A percentile compares a stretch with the other conserved stretches of the same genome.
These are phyloP conservation scores for Bubo bubo DNA, from an alignment of 2,113 vertebrate genomes.

Conservation along the genomic window DNA sequence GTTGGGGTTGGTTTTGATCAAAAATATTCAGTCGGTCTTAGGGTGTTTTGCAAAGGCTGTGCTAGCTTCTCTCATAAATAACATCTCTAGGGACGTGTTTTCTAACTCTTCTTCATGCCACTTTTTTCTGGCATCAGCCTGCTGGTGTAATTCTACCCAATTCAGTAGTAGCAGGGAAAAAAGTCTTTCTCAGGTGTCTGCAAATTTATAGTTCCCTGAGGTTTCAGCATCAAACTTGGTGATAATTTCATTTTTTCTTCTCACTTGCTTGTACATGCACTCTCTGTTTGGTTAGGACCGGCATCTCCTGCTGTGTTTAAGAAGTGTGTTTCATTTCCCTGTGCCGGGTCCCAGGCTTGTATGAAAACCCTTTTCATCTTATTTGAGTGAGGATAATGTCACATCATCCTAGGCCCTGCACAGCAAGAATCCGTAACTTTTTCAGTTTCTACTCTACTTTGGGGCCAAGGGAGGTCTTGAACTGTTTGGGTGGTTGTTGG, in stretches of 20 bases:
- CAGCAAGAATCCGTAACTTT: not conserved
- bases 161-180: not conserved
- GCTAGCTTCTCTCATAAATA: not conserved
- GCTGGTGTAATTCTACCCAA: not conserved
- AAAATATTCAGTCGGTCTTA: not conserved
- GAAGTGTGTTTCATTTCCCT: not conserved
- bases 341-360: not conserved
- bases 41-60: not conserved
- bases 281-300: not conserved
- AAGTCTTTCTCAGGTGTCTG: not conserved
- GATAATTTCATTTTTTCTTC: not conserved
- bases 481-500: slow-evolving; percentile 2
- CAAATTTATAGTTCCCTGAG: not conserved
- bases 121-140: not conserved
- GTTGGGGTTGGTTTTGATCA: not conserved
- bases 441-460: not conserved
- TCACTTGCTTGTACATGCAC: not conserved
- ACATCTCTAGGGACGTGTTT: not conserved
- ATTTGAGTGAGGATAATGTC: slow-evolving; percentile 2
- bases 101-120: not conserved
- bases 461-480: not conserved
- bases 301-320: not conserved
- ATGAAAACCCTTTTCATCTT: slow-evolving; percentile 24
- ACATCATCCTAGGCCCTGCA: slow-evolving; percentile 5
- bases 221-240: not conserved